These are phyloP conservation scores for Hypolimnas misippus DNA, from an alignment of 2,888 invertebrate species.

Conservation along the genomic window DNA sequence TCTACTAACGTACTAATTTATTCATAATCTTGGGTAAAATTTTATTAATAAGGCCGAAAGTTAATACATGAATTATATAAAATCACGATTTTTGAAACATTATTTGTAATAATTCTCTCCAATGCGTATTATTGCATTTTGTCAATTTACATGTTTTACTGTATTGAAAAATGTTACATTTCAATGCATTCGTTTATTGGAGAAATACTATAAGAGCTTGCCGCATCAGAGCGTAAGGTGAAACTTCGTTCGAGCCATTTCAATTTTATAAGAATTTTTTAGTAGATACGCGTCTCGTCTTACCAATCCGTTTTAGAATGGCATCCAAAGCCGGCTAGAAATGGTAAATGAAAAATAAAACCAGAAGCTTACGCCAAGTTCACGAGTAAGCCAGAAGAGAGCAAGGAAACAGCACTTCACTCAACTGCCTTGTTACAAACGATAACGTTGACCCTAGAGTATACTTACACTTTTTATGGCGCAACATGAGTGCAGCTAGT, in stretches of 20 bases:
- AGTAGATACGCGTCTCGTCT: constrained; percentile 25
- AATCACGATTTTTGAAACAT: too few species aligned
- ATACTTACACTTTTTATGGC: constrained; percentile 13
- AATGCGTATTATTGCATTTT: not conserved
- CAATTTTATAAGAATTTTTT: constrained; percentile 28
- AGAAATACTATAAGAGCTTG: constrained; percentile 19
- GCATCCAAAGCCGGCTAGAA: constrained; percentile 54
- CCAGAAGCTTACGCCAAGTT: constrained; percentile 45
- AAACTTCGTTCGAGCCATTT: constrained; percentile 19
- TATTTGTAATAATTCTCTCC: too few species aligned
- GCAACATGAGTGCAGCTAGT: constrained; percentile 8
- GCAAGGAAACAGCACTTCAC: constrained; percentile 45
- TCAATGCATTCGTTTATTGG: constrained; percentile 8
- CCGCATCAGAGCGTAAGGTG: constrained; percentile 19
- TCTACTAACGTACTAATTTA: too few species aligned
- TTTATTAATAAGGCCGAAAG: too few species aligned
- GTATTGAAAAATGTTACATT: constrained; percentile 27
- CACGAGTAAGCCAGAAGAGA: constrained; percentile 45
- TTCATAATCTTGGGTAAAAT: too few species aligned
- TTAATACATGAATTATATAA: too few species aligned
- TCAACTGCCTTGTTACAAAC: constrained; percentile 53
- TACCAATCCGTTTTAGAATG: constrained; percentile 31
- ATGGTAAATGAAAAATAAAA: constrained; percentile 67
- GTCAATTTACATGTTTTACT: not conserved
- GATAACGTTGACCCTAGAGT: constrained; percentile 50